A percentile compares a stretch with the other conserved stretches of the same genome.
Conservation (phyloP, 2,113 vertebrate species). For the Lophochroa leadbeateri region DNA sequence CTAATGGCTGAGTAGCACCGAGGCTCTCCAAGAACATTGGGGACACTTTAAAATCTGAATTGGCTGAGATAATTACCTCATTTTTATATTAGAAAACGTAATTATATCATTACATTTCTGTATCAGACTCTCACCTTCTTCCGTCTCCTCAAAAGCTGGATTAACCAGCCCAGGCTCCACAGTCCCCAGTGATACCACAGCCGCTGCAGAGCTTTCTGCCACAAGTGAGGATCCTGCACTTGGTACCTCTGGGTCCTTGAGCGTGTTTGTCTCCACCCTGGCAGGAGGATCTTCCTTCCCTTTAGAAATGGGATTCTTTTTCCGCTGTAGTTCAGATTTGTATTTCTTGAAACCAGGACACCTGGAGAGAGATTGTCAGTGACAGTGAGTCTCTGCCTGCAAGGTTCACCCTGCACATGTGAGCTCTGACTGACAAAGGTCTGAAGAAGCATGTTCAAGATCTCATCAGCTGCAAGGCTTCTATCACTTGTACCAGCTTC, state of each 20-base stretch:
- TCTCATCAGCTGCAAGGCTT: background rate
- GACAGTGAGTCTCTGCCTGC: background rate
- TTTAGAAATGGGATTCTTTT: slow-evolving; percentile 78
- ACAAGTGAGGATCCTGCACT: background rate
- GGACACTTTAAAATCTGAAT: background rate
- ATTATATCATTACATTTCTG: background rate
- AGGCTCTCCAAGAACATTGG: background rate
- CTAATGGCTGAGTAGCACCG: background rate
- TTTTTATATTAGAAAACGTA: background rate
- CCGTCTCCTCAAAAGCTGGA: slow-evolving; percentile 88
- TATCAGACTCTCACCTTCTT: slow-evolving; percentile 79
- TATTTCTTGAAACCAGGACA: slow-evolving; percentile 86
- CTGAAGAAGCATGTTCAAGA: background rate
- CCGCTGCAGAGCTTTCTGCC: slow-evolving; percentile 64
- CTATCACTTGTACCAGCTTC: background rate
- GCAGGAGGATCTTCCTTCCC: slow-evolving; percentile 77
- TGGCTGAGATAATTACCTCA: background rate
- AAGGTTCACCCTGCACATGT: background rate
- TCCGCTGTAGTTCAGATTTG: slow-evolving; percentile 80
- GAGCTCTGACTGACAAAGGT: background rate
- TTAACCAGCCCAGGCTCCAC: slow-evolving; percentile 87
- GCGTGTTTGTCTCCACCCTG: slow-evolving; percentile 57
- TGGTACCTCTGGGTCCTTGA: background rate
- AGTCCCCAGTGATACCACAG: slow-evolving; percentile 53
- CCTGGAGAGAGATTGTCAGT: slow-evolving; percentile 64